Base-by-base conservation (phyloP, 53 echinoderm and acorn worm genomes). In the Arbacia lixula region DNA sequence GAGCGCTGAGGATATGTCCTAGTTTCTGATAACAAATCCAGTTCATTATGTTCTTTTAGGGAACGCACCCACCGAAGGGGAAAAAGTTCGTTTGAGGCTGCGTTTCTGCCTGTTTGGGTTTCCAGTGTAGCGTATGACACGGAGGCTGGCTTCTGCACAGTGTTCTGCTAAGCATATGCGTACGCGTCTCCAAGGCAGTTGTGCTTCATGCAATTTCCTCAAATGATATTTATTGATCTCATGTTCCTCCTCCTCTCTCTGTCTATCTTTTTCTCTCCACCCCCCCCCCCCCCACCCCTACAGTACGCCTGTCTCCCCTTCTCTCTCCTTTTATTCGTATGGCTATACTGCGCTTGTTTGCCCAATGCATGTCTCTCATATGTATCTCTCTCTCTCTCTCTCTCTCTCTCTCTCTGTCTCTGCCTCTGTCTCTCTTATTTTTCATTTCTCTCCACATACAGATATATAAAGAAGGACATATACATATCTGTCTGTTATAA, bases 141-240 rank as follows among this genome's bases (percentile, higher is more conserved):
- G 43, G n/a, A n/a, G n/a, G n/a, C n/a, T n/a, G n/a, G n/a, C n/a
- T n/a, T n/a, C n/a, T n/a, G n/a, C n/a, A n/a, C 5, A 41, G 69
- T 41, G 69, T 69, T 8, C 43, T 69, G 69, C 34, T 43, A 36
- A 69, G 27, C 69, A 41, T 22, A 69, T 24, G 69, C 27, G 41
- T 39, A 43, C 42, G 42, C 12, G 28, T 69, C 21, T 69, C 67
- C 41, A 69, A 43, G 69, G 43, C 46, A 25, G 69, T 43, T 69
- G 25, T 9, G 69, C 69, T 35, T 41, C 43, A 39, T 69, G 40
- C 69, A 69, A 42, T 69, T 69, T 69, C 40, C 43, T 69, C 69
- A 69, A 69, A 42, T 69, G 69, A 69, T 69, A 69, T 69, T 69
- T 69, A 69, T 69, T 69, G 69, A 69, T 69, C 22, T 69, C 69